Evolutionary conservation across 2,797 vertebrate genomes (phyloP), one percentile per base, ranked within the genome.

Genomic region (Hippocampus kuda): DNA sequence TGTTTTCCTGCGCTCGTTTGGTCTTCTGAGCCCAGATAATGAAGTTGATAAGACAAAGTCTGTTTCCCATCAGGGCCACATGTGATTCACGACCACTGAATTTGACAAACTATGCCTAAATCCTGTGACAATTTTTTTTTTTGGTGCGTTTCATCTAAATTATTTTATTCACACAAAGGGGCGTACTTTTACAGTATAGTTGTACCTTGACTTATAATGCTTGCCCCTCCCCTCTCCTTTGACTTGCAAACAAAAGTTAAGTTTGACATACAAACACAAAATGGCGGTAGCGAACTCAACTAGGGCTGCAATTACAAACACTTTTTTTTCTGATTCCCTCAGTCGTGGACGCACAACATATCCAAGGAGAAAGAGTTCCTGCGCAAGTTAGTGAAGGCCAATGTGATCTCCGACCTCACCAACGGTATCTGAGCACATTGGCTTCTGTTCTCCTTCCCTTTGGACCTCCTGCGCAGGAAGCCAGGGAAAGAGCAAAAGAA

Each of bases 341-440:
- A 98, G 95, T 98, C 95, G 41, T 97, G 95, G 95, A 98, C 95
- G 1, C 95, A 98, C 87, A 96, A 98, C 77, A 98, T 98, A 84
- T 89, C 92, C 75, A 91, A 94, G 80, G 95, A 98, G 84, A 97
- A 97, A 79, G 94, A 98, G 75, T 97, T 98, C 84, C 91, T 97
- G 66, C 88, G 91, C 77, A 98, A 98, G 82, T 88, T 98, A 86
- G 95, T 97, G 80, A 96, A 92, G 88, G 93, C 93, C 38, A 93
- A 83, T 11, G 91, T 98, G 73, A 94, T 97, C 86, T 90, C 90
- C 73, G 95, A 97, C 89, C 88, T 97, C 65, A 97, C 93, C 84
- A 93, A 92, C 38, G 94, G 95, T 74, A 97, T 97, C 73, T 97
- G 92, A 95, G 69, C 84, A 78, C 75, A 83, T 72, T 78, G 71